A percentile compares a stretch with the other conserved stretches of the same genome.
Conservation (phyloP, 2,797 vertebrate species). For the Capromys pilorides region DNA sequence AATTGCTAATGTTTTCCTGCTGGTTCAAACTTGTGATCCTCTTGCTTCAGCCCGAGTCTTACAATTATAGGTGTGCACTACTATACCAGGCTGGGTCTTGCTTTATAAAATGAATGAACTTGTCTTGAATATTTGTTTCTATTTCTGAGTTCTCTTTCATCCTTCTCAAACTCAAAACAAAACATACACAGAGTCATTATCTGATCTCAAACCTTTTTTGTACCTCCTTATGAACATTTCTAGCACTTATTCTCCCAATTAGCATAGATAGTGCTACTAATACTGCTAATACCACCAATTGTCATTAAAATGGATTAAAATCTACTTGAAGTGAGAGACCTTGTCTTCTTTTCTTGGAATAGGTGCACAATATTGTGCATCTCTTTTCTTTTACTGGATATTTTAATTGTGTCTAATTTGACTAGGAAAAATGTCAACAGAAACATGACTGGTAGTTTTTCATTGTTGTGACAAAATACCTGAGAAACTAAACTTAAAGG, state of each 20-base stretch:
- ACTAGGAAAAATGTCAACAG: background rate
- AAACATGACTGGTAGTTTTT: background rate
- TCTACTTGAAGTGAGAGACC: background rate
- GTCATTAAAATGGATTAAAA: background rate
- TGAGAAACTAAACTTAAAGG: background rate
- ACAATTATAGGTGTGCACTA: background rate
- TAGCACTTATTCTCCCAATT: constrained; percentile 27
- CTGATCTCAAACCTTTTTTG: background rate
- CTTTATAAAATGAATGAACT: background rate
- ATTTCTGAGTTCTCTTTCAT: constrained; percentile 23
- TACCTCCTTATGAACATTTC: background rate
- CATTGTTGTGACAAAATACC: background rate
- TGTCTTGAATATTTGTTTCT: background rate
- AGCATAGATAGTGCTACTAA: background rate
- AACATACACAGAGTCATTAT: background rate
- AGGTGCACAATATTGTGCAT: background rate
- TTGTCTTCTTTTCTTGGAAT: background rate
- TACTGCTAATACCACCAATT: background rate
- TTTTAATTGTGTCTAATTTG: background rate
- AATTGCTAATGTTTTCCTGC: background rate
- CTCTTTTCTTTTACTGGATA: background rate
- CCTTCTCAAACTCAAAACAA: constrained; percentile 43
- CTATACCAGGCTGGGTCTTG: background rate
- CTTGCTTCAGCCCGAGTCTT: background rate
- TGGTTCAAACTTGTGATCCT: background rate